These are phyloP conservation scores for Clarias fuscus DNA, from an alignment of 2,797 vertebrate genomes.

Conservation along the genomic window DNA sequence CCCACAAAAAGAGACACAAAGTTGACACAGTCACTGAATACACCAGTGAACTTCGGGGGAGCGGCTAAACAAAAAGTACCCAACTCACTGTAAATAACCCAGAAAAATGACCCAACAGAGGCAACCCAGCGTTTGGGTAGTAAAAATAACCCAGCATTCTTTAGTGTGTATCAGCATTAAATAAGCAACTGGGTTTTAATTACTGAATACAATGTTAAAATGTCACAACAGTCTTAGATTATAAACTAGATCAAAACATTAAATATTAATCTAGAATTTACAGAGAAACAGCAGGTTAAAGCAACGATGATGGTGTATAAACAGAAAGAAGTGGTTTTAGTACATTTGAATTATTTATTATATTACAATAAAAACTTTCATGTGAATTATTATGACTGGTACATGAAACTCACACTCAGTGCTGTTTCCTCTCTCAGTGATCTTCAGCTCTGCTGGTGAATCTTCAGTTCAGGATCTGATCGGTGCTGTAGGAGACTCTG, in stretches of 20 bases:
- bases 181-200: background rate
- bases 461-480: slow-evolving; percentile 16
- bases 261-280: background rate
- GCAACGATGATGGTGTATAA: too few relatives aligned
- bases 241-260: background rate
- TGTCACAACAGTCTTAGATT: background rate
- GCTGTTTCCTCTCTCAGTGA: slow-evolving; percentile 15
- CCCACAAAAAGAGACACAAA: too few relatives aligned
- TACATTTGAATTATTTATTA: background rate
- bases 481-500: too few relatives aligned
- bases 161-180: too few relatives aligned
- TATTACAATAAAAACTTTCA: background rate
- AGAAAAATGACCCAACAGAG: too few relatives aligned
- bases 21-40: too few relatives aligned
- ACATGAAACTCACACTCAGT: background rate
- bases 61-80: too few relatives aligned
- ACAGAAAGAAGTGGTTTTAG: background rate
- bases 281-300: background rate
- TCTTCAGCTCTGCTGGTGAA: slow-evolving; percentile 17
- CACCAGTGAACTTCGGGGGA: too few relatives aligned
- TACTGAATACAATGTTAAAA: background rate
- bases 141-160: too few relatives aligned
- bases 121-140: too few relatives aligned
- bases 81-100: too few relatives aligned
- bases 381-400: background rate